Percentiles rank a stretch among this genome's conserved stretches.
These are phyloP conservation scores for Ellobium chinense DNA, from an alignment of 2,888 invertebrate species.

Conservation along the genomic window DNA sequence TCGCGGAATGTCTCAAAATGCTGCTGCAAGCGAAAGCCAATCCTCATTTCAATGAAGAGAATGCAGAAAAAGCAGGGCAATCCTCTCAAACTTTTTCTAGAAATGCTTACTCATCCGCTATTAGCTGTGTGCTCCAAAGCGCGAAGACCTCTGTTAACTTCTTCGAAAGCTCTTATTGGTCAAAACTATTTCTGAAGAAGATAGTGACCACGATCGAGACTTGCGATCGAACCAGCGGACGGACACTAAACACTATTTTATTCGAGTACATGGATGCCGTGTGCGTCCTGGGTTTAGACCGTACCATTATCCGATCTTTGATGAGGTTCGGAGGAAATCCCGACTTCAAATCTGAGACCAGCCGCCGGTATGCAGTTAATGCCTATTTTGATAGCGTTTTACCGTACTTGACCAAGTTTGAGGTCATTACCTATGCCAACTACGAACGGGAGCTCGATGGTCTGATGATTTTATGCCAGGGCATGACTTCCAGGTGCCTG, in stretches of 20 bases:
- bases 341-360: conserved; percentile 10
- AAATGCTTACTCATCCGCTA: conserved; percentile 27
- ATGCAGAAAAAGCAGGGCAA: background rate
- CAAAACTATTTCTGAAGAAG: conserved; percentile 40
- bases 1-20: conserved; percentile 35
- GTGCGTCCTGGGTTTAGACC: conserved; percentile 21
- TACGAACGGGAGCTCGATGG: conserved; percentile 14
- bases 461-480: conserved; percentile 21
- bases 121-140: conserved; percentile 31
- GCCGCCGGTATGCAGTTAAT: conserved; percentile 34
- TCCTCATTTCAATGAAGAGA: conserved; percentile 41
- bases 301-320: conserved; percentile 17
- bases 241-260: conserved; percentile 26
- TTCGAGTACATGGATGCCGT: conserved; percentile 36
- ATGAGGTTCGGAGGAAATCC: conserved; percentile 38
- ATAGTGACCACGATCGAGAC: conserved; percentile 22
- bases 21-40: conserved; percentile 38
- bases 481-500: conserved; percentile 29
- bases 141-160: conserved; percentile 17
- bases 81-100: background rate
- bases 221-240: conserved; percentile 20
- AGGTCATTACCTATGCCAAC: background rate
- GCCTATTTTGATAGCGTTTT: conserved; percentile 36
- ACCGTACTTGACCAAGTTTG: conserved; percentile 37
- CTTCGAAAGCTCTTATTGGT: conserved; percentile 32